phyloP scores from a whole-genome alignment of 2,797 vertebrate species.

The Dallia pectoralis region DNA sequence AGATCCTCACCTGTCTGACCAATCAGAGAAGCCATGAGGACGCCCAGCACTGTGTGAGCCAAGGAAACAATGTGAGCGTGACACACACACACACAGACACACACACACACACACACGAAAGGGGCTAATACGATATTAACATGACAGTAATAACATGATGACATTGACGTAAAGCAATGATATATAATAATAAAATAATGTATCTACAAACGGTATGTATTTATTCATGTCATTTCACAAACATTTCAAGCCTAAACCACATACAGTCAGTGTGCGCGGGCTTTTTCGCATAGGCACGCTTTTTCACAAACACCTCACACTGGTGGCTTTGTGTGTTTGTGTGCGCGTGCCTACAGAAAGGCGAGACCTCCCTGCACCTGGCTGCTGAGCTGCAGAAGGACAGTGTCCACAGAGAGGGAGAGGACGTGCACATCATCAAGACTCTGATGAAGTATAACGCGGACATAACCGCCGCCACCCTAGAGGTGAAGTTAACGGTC shows the following conservation, averaged over 20 bases:
- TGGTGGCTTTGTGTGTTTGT: background rate
- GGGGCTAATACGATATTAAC: no score
- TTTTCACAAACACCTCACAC: background rate
- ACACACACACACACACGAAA: background rate
- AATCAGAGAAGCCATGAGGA: conserved; percentile 44
- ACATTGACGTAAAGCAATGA: no score
- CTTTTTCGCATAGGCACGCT: background rate
- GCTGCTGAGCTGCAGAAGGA: conserved; percentile 48
- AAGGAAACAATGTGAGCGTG: conserved; percentile 53
- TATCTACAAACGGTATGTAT: no score
- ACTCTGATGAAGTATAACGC: conserved; percentile 55
- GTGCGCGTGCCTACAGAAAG: conserved; percentile 26
- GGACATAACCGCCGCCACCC: conserved; percentile 47
- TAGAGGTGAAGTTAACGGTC: conserved; percentile 26
- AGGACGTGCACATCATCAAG: conserved; percentile 46
- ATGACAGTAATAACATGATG: no score
- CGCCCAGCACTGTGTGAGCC: conserved; percentile 48
- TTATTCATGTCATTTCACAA: background rate
- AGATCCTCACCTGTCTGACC: conserved; percentile 54
- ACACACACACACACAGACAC: background rate
- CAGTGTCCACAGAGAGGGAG: conserved; percentile 24
- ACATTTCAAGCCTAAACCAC: background rate
- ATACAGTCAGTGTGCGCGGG: background rate
- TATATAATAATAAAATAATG: no score
- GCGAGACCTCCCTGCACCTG: conserved; percentile 57